A percentile compares a stretch with the other conserved stretches of the same genome.
phyloP scores from a whole-genome alignment of 2,113 vertebrate genomes.

The Odocoileus hemionus region DNA sequence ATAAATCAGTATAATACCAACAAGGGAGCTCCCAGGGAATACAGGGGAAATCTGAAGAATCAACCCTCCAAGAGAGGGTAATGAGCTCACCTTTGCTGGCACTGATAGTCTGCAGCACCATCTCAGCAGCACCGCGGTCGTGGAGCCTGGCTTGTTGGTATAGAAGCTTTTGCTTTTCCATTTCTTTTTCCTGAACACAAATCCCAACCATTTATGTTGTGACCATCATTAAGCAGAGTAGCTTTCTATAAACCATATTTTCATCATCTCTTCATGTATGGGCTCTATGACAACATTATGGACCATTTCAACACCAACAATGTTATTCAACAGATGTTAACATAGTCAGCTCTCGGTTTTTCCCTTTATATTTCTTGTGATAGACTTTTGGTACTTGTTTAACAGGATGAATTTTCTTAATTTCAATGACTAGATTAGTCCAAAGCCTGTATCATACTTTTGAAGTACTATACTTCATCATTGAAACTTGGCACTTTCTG shows the following conservation, averaged over 20 bases:
- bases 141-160: conserved; percentile 97
- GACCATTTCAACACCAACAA: conserved; percentile 75
- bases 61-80: accelerated
- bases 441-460: conserved; percentile 66
- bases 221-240: conserved; percentile 31
- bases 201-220: conserved; percentile 78
- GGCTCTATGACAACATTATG: conserved; percentile 85
- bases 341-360: conserved; percentile 68
- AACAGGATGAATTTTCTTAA: conserved; percentile 73
- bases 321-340: conserved; percentile 66
- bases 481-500: conserved; percentile 74
- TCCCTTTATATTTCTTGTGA: conserved; percentile 72
- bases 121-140: conserved; percentile 94
- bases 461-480: conserved; percentile 59
- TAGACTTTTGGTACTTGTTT: conserved; percentile 73
- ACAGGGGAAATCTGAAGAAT: no score
- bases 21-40: accelerated
- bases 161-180: conserved; percentile 98
- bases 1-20: background rate
- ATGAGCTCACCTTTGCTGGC: conserved; percentile 92
- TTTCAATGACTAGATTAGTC: conserved; percentile 67
- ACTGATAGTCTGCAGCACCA: conserved; percentile 97
- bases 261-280: conserved; percentile 75
- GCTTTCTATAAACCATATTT: conserved; percentile 52
- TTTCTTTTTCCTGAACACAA: conserved; percentile 95